Evolutionary conservation across 2,888 invertebrate genomes (phyloP).

Genomic region (Metallyticus violacea): DNA sequence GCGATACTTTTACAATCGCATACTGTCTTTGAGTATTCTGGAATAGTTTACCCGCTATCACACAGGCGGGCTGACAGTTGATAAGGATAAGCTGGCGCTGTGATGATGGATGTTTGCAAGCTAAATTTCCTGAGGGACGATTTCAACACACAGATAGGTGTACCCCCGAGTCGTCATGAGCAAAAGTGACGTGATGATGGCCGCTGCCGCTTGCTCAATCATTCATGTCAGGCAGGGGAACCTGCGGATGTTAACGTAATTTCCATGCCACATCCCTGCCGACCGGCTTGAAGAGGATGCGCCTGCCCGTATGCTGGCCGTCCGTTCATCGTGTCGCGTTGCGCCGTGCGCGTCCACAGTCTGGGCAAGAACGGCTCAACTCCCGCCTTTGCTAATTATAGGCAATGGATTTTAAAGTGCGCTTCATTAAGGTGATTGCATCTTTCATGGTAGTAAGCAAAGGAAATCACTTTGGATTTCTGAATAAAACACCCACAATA

Average conservation of each 20-base stretch:
- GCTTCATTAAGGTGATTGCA: too few species aligned
- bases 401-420: too few species aligned
- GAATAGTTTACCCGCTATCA: too few species aligned
- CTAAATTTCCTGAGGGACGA: not conserved
- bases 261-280: conserved; percentile 12
- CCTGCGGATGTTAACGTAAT: conserved; percentile 20
- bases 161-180: not conserved
- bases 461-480: too few species aligned
- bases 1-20: too few species aligned
- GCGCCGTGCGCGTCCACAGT: not conserved
- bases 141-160: too few species aligned
- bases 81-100: not conserved
- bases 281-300: not conserved
- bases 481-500: too few species aligned
- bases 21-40: too few species aligned
- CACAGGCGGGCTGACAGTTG: not conserved
- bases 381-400: not conserved
- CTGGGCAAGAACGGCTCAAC: not conserved
- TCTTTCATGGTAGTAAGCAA: too few species aligned
- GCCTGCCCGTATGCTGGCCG: not conserved
- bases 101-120: not conserved
- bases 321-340: too few species aligned
- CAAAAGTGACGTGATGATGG: not conserved
- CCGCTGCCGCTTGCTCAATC: conserved; percentile 1
- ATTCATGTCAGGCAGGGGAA: conserved; percentile 3